Conservation (phyloP, 2,888 invertebrate genomes). For the Nephrotoma guestfalica region DNA sequence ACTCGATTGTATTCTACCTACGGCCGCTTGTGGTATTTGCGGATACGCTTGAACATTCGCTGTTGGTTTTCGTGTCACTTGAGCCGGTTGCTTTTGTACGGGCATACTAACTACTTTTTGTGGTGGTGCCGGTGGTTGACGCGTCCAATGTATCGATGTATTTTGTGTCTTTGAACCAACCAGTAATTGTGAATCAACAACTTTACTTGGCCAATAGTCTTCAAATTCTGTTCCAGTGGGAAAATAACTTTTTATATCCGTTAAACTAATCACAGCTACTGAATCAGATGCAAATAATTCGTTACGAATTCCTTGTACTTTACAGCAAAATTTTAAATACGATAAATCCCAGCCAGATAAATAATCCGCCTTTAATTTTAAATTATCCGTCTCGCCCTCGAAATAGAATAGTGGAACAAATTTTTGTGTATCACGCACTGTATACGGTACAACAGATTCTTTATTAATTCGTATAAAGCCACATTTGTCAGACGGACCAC, state of each 20-base stretch:
- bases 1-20: conserved; percentile 18
- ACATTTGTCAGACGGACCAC: conserved; percentile 61
- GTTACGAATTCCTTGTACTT: conserved; percentile 83
- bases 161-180: conserved; percentile 48
- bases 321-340: conserved; percentile 87
- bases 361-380: conserved; percentile 74
- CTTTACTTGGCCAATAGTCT: conserved; percentile 86
- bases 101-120: conserved; percentile 23
- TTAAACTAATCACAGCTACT: conserved; percentile 78
- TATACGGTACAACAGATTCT: conserved; percentile 86
- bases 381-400: conserved; percentile 75
- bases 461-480: conserved; percentile 86
- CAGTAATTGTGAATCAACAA: conserved; percentile 65
- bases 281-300: conserved; percentile 83
- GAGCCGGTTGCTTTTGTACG: conserved; percentile 13
- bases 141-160: conserved; percentile 59
- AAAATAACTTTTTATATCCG: conserved; percentile 81
- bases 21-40: conserved; percentile 8
- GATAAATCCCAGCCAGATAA: conserved; percentile 85
- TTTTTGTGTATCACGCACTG: conserved; percentile 65
- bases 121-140: conserved; percentile 61
- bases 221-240: conserved; percentile 81
- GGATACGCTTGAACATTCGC: conserved; percentile 7
- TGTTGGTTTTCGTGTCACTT: conserved; percentile 19
- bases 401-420: conserved; percentile 86